Percentiles rank a stretch among this genome's conserved stretches.
Evolutionary conservation across 2,888 invertebrate genomes (phyloP).

Genomic region (Nasonia oneida): DNA sequence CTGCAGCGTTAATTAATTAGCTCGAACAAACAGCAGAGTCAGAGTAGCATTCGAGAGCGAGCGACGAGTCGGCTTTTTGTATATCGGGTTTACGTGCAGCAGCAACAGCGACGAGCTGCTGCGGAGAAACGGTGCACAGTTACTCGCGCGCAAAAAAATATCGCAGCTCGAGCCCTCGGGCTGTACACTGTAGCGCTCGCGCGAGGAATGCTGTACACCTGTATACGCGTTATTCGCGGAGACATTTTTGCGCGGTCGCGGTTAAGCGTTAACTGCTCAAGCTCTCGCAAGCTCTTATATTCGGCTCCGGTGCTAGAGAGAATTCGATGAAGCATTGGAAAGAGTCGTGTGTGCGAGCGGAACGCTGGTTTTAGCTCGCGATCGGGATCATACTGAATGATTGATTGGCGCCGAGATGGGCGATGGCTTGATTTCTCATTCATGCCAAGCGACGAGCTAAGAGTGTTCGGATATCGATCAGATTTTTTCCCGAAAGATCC

Average conservation of each 20-base stretch:
- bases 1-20: constrained; percentile 42
- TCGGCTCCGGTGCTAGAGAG: too few species aligned
- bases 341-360: too few species aligned
- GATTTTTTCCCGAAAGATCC: too few species aligned
- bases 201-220: background rate
- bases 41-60: too few species aligned
- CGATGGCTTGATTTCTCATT: too few species aligned
- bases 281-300: background rate
- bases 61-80: background rate
- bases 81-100: background rate
- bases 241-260: background rate
- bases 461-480: too few species aligned
- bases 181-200: background rate
- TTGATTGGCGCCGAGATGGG: too few species aligned
- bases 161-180: background rate
- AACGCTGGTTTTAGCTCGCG: too few species aligned
- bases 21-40: too few species aligned
- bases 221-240: background rate
- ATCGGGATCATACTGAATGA: too few species aligned
- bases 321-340: too few species aligned
- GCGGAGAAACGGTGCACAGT: background rate
- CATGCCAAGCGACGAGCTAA: too few species aligned
- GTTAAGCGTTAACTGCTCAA: background rate
- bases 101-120: background rate
- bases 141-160: background rate